These are phyloP conservation scores for Noctua comes DNA, from an alignment of 2,888 invertebrate species.

Conservation along the genomic window DNA sequence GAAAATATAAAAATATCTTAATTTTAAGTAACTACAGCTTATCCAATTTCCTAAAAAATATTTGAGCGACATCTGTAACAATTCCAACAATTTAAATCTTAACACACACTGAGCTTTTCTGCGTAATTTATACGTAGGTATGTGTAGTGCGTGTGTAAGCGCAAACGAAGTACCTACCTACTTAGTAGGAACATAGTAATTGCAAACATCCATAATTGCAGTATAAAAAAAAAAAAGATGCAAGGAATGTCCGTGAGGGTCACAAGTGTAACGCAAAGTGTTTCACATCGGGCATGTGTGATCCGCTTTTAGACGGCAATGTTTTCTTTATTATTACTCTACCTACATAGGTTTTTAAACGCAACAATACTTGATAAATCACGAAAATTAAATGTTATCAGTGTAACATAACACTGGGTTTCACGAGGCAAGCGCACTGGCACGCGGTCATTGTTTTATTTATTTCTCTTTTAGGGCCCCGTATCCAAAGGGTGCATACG, in stretches of 20 bases:
- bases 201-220: constrained; percentile 37
- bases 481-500: not conserved
- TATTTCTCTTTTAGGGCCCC: constrained; percentile 7
- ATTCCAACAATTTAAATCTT: not conserved
- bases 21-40: not conserved
- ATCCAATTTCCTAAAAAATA: not conserved
- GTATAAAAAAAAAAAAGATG: constrained; percentile 36
- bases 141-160: not conserved
- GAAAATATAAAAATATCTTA: not conserved
- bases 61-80: not conserved
- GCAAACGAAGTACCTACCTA: not conserved
- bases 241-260: constrained; percentile 42
- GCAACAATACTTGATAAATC: constrained; percentile 27
- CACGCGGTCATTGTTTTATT: constrained; percentile 11
- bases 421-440: constrained; percentile 9
- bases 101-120: not conserved
- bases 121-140: not conserved
- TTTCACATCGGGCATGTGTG: constrained; percentile 47
- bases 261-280: constrained; percentile 41
- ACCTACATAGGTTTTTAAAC: not conserved
- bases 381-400: constrained; percentile 22
- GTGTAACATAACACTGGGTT: constrained; percentile 30
- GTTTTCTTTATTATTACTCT: not conserved
- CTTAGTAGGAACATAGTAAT: constrained; percentile 15
- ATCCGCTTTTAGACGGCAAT: constrained; percentile 36